Conservation (phyloP, 1,140 invertebrate genomes). For the Drosophila subobscura region DNA sequence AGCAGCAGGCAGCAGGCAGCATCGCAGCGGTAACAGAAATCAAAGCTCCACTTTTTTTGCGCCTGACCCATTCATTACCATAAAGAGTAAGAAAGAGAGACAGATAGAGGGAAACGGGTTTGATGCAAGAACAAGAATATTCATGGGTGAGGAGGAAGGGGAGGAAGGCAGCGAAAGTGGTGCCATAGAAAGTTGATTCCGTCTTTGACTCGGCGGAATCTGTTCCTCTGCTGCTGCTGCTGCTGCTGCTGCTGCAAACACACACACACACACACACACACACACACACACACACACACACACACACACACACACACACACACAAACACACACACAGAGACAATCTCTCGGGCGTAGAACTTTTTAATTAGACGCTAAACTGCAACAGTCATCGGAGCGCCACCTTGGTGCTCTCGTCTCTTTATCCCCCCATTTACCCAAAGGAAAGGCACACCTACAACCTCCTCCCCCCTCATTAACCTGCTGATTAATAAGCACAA, state of each 20-base stretch:
- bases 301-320: conserved; percentile 1
- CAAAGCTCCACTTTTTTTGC: conserved; percentile 36
- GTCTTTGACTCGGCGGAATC: conserved; percentile 22
- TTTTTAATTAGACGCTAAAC: conserved; percentile 72
- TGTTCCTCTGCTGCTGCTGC: conserved; percentile 6
- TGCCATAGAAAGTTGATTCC: conserved; percentile 74
- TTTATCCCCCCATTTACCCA: neutral
- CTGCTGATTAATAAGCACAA: conserved; percentile 48
- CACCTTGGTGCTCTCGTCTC: conserved; percentile 3
- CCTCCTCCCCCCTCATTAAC: too few species aligned
- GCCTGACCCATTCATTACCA: conserved; percentile 54
- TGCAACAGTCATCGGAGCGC: conserved; percentile 47
- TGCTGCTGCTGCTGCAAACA: neutral
- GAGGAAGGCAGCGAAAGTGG: conserved; percentile 67
- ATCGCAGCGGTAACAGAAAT: conserved; percentile 27
- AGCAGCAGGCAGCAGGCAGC: conserved; percentile 12
- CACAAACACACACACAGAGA: neutral
- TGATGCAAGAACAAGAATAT: conserved; percentile 74
- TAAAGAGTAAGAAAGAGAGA: conserved; percentile 22
- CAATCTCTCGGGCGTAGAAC: conserved; percentile 34
- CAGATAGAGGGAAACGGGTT: conserved; percentile 23
- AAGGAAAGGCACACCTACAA: neutral
- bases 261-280: too few species aligned
- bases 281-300: too few species aligned
- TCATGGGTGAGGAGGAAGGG: conserved; percentile 41